Base-by-base conservation (phyloP, 1,140 invertebrate genomes). In the Panulirus ornatus region DNA sequence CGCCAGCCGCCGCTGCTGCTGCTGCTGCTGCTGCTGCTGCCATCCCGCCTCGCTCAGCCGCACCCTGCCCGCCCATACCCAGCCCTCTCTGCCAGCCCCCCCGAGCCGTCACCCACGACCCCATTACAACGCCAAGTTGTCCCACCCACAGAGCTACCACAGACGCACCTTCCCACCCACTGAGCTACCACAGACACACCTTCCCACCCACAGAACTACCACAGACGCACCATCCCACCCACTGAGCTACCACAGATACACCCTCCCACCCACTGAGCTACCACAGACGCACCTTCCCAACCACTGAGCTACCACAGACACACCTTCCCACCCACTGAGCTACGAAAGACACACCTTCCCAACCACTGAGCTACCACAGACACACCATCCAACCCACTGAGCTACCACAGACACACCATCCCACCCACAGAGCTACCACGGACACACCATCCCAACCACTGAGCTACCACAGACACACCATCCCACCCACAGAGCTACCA, bases 11-110 rank as follows among this genome's bases (percentile, higher is more conserved):
- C 38, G 75, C 73, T n/a, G 85, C 85, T 63, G 38, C 85, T 42
- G 44, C 84, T n/a, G 83, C 70, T 54, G 36, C 44, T 42, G 54
- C 82, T 42, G 27, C 81, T 47, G 47, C n/a, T n/a, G n/a, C n/a
- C n/a, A n/a, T n/a, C n/a, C n/a, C n/a, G n/a, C 47, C 22, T 51
- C 81, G 42, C 63, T 40, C 71, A 30, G 22, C 36, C 36, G 8
- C 86, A 27, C 54, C 47, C 19, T 34, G 66, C 14, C 82, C 36
- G 11, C 83, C 84, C n/a, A 11, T 47, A 51, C 84, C 71, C 27
- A 34, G 71, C 16, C n/a, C 44, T 47, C 58, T 38, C 58, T 58
- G n/a, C 84, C 84, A 36, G 9, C 58, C 9, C 66, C 83, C 9
- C 70, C 66, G 6, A 30, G n/a, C n/a, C n/a, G n/a, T n/a, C 66